Evolutionary conservation across 2,797 vertebrate species (phyloP), one percentile per base, ranked within the genome.

Genomic region (Molossus molossus): DNA sequence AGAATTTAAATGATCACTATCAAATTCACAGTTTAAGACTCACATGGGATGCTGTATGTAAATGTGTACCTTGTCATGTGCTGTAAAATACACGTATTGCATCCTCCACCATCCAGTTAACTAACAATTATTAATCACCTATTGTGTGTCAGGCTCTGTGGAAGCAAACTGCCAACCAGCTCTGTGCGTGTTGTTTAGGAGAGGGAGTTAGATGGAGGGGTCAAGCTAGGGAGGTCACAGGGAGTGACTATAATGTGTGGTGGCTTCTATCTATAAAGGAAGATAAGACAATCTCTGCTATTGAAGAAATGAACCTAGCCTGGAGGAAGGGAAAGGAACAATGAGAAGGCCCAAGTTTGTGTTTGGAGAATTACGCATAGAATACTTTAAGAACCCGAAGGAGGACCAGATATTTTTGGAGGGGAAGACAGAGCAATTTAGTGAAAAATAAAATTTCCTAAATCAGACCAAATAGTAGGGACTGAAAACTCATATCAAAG

Each of bases 361-460:
- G 37, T 62, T 53, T 48, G 80, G n/a, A 95, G 40, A 77, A 60
- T 73, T 50, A 15, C 65, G 18, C 12, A 15, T 75, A n/a, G 1
- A 40, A 33, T n/a, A n/a, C 65, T 89, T 69, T 76, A 72, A 72
- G 69, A 72, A 92, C 25, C 33, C 45, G n/a, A 40, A 77, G 15
- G 21, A 91, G 64, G 25, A 77, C 13, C 25, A 45, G 13, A 33
- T 11, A 2, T 79, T 10, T 29, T 12, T 21, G 2, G 40, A 23
- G 67, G 17, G 6, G 37, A 0, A 9, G 27, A 14, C 27, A 18
- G 33, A 58, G 37, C 21, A 60, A 18, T 87, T 90, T 90, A 37
- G 50, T 94, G 69, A 89, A 53, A 94, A 72, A 67, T 15, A 86
- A 55, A 53, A 40, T 87, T 80, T 81, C 53, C 33, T 58, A 83